A percentile compares a stretch with the other conserved stretches of the same genome.
These are phyloP conservation scores for Dryococelus australis DNA, from an alignment of 2,888 invertebrate genomes.

Conservation along the genomic window DNA sequence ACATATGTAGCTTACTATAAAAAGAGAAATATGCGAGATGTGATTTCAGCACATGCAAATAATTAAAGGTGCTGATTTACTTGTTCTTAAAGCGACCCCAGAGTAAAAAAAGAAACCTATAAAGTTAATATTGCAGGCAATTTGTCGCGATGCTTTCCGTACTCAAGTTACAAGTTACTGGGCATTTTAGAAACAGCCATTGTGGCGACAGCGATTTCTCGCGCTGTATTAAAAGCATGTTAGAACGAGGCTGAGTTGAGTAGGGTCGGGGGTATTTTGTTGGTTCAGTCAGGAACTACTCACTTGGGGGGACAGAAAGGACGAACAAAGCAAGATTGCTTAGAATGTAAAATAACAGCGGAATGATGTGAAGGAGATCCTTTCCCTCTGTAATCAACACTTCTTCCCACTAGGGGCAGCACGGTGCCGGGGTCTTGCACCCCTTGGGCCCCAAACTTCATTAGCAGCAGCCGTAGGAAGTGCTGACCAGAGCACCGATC, in stretches of 20 bases:
- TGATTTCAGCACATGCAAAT: too few species aligned
- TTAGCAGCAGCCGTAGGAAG: conserved; percentile 43
- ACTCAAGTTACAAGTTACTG: too few species aligned
- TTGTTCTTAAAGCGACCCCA: too few species aligned
- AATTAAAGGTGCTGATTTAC: too few species aligned
- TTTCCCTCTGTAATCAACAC: neutral
- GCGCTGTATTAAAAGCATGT: too few species aligned
- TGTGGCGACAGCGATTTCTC: too few species aligned
- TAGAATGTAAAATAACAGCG: neutral
- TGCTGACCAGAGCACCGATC: conserved; percentile 41
- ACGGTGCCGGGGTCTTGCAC: neutral
- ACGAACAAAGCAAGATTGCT: neutral
- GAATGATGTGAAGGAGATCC: neutral
- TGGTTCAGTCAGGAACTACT: neutral
- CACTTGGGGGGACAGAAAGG: neutral
- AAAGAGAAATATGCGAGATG: too few species aligned
- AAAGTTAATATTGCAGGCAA: too few species aligned
- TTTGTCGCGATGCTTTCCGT: too few species aligned
- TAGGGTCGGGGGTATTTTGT: neutral
- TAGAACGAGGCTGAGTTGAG: neutral
- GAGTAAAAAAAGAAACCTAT: too few species aligned
- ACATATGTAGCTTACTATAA: too few species aligned
- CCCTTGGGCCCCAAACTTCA: conserved; percentile 41
- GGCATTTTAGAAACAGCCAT: too few species aligned
- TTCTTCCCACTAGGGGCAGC: neutral